Conservation (phyloP, 2,888 invertebrate species). For the Onthophagus sagittarius region DNA sequence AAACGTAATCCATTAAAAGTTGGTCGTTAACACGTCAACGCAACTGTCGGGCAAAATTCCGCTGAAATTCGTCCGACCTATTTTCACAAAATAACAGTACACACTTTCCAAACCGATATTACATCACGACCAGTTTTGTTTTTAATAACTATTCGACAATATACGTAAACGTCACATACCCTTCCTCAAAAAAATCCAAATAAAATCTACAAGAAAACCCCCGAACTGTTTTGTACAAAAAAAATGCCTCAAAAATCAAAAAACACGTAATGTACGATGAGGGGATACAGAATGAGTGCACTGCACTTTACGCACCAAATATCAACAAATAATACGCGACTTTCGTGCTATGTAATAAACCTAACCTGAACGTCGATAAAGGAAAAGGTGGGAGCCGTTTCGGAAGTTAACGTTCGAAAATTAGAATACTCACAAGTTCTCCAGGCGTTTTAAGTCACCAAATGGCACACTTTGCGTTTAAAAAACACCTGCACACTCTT, state of each 20-base stretch:
- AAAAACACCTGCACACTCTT: conserved; percentile 50
- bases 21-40: conserved; percentile 16
- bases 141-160: conserved; percentile 13
- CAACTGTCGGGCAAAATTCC: conserved; percentile 26
- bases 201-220: too few species aligned
- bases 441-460: conserved; percentile 29
- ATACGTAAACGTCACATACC: neutral
- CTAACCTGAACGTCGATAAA: conserved; percentile 17
- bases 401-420: neutral
- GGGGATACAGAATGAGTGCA: conserved; percentile 42
- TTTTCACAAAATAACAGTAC: conserved; percentile 33
- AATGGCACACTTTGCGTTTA: conserved; percentile 44
- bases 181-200: too few species aligned
- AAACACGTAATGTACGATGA: conserved; percentile 40
- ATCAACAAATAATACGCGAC: conserved; percentile 38
- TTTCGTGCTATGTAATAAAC: conserved; percentile 21
- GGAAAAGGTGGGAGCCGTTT: neutral
- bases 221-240: conserved; percentile 10
- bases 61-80: conserved; percentile 31
- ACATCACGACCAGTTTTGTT: conserved; percentile 36
- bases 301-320: conserved; percentile 47
- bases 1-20: neutral
- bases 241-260: conserved; percentile 29
- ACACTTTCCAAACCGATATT: conserved; percentile 37
- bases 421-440: conserved; percentile 24